phyloP scores from a whole-genome alignment of 2,888 invertebrate species.

The Eristalis arbustorum region DNA sequence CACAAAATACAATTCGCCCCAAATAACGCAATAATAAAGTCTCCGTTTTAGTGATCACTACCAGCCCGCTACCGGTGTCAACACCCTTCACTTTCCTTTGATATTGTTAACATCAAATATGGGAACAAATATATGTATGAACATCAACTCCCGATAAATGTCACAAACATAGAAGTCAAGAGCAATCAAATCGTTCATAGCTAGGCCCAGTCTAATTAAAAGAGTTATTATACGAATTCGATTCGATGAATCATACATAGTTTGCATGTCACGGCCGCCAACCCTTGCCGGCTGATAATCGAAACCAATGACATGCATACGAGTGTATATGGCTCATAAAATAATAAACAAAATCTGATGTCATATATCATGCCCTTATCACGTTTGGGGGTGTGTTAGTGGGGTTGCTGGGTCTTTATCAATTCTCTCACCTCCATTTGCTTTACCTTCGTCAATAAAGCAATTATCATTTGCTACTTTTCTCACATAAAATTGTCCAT shows the following conservation, averaged over 20 bases:
- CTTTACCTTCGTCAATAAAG: slow-evolving; percentile 4
- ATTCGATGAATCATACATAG: neutral
- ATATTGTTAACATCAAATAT: neutral
- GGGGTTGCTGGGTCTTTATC: neutral
- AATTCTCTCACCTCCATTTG: neutral
- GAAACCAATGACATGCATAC: neutral
- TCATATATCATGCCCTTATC: slow-evolving; percentile 10
- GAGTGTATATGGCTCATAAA: slow-evolving; percentile 4
- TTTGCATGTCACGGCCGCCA: neutral
- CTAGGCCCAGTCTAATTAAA: neutral
- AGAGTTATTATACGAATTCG: neutral
- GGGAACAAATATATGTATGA: no score
- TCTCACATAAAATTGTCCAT: neutral
- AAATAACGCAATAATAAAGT: no score
- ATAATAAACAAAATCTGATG: slow-evolving; percentile 22
- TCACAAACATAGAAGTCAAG: neutral
- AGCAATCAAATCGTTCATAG: neutral
- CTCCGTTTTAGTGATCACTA: no score
- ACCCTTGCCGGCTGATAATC: neutral
- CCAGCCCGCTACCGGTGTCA: no score
- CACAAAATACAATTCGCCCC: no score
- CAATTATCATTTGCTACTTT: slow-evolving; percentile 16
- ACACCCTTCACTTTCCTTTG: neutral
- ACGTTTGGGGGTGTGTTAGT: neutral
- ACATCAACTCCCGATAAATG: neutral